phyloP scores from a whole-genome alignment of 1,140 invertebrate genomes.

The Glossosoma conforme region DNA sequence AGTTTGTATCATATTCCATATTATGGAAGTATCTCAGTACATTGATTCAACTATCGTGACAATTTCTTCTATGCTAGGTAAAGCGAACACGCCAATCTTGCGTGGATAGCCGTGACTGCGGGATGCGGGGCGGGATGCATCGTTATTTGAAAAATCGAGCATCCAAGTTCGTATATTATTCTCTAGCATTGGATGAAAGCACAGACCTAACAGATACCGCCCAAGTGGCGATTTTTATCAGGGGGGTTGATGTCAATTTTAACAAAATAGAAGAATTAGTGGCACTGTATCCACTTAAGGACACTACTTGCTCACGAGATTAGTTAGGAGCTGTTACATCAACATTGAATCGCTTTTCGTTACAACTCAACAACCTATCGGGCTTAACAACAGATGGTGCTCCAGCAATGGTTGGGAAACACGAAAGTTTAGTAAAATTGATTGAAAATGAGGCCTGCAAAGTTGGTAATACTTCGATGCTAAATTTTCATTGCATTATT shows the following conservation, averaged over 20 bases:
- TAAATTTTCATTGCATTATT: constrained; percentile 36
- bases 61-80: constrained; percentile 9
- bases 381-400: constrained; percentile 36
- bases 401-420: constrained; percentile 34
- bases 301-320: constrained; percentile 33
- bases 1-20: no score
- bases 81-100: constrained; percentile 8
- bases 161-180: constrained; percentile 34
- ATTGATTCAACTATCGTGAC: constrained; percentile 12
- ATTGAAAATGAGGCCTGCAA: constrained; percentile 27
- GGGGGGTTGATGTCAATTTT: constrained; percentile 33
- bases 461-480: constrained; percentile 17
- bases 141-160: constrained; percentile 25
- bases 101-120: constrained; percentile 8
- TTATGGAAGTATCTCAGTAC: constrained; percentile 9
- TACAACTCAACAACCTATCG: constrained; percentile 17
- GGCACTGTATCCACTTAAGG: constrained; percentile 32
- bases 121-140: constrained; percentile 14
- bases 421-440: constrained; percentile 32
- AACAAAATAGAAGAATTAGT: constrained; percentile 35
- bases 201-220: constrained; percentile 35
- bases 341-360: constrained; percentile 17
- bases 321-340: constrained; percentile 31
- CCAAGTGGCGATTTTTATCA: constrained; percentile 35
- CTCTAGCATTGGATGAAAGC: constrained; percentile 36